Percentiles rank a stretch among this genome's conserved stretches.
Conservation (phyloP, 2,113 vertebrate species). For the Hippocampus guttulatus region DNA sequence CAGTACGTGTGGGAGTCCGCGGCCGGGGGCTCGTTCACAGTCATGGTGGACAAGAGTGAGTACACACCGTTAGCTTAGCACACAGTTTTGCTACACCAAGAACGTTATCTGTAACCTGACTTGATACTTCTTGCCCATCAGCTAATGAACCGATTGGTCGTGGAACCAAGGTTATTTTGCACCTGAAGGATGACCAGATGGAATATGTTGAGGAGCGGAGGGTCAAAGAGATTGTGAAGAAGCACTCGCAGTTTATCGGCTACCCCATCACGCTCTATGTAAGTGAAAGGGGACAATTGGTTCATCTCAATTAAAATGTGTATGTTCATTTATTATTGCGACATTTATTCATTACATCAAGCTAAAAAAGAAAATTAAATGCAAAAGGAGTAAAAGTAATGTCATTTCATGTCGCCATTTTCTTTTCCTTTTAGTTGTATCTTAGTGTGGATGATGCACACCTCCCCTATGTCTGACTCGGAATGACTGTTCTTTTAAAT, state of each 20-base stretch:
- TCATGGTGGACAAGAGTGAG: constrained; percentile 68
- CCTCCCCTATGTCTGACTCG: no score
- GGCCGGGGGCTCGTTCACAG: constrained; percentile 78
- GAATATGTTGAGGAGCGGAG: constrained; percentile 76
- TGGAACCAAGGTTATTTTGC: constrained; percentile 74
- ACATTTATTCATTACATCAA: no score
- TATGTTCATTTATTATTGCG: no score
- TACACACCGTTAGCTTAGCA: neutral
- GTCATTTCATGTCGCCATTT: no score
- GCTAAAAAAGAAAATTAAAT: no score
- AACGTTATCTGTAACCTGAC: neutral
- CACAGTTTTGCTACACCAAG: neutral
- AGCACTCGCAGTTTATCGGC: constrained; percentile 81
- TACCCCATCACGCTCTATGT: constrained; percentile 81
- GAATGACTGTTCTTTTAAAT: neutral
- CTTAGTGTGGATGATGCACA: no score
- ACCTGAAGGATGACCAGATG: constrained; percentile 76
- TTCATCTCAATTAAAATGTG: neutral
- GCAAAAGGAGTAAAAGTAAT: no score
- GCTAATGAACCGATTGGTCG: constrained; percentile 66
- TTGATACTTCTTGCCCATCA: neutral
- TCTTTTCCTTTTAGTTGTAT: no score
- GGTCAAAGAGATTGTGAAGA: constrained; percentile 79
- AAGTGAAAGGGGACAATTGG: constrained; percentile 34
- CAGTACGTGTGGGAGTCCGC: constrained; percentile 79